phyloP scores from a whole-genome alignment of 2,797 vertebrate species.

The Antennarius maculatus region DNA sequence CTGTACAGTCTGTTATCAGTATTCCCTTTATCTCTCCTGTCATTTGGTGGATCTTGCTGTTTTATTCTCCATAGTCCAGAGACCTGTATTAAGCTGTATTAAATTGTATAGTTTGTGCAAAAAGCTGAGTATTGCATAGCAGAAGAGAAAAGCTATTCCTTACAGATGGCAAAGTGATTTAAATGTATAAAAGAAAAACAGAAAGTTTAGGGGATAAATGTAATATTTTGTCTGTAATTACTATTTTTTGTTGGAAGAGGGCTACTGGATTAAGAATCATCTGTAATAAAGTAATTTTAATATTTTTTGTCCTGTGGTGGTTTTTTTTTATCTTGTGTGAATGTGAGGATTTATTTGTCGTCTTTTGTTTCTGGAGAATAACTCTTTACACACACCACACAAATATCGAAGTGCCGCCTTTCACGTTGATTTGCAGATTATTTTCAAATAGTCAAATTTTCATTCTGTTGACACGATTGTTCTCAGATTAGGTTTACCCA shows the following conservation, averaged over 20 bases:
- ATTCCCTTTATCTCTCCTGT: slow-evolving; percentile 84
- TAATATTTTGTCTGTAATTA: slow-evolving; percentile 99
- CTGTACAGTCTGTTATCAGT: slow-evolving; percentile 96
- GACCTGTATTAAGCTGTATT: slow-evolving; percentile 98
- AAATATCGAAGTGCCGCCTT: no score
- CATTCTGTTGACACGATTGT: no score
- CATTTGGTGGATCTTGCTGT: slow-evolving; percentile 76
- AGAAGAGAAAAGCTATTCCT: slow-evolving; percentile 76
- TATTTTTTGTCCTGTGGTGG: slow-evolving; percentile 77
- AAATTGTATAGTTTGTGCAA: slow-evolving; percentile 99
- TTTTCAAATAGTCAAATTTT: no score
- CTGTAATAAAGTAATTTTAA: slow-evolving; percentile 99
- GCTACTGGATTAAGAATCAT: slow-evolving; percentile 98
- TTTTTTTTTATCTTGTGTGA: slow-evolving; percentile 18
- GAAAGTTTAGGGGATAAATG: slow-evolving; percentile 89
- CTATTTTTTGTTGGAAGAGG: slow-evolving; percentile 96
- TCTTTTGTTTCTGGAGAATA: no score
- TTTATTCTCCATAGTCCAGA: slow-evolving; percentile 86
- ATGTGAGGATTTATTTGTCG: no score
- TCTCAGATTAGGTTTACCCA: no score
- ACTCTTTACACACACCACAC: no score
- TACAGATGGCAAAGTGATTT: slow-evolving; percentile 82
- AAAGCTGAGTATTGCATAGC: slow-evolving; percentile 90
- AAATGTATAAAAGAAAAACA: slow-evolving; percentile 79
- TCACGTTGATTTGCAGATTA: no score